Base-by-base conservation (phyloP, 2,888 invertebrate genomes). In the Crocallis elinguaria region DNA sequence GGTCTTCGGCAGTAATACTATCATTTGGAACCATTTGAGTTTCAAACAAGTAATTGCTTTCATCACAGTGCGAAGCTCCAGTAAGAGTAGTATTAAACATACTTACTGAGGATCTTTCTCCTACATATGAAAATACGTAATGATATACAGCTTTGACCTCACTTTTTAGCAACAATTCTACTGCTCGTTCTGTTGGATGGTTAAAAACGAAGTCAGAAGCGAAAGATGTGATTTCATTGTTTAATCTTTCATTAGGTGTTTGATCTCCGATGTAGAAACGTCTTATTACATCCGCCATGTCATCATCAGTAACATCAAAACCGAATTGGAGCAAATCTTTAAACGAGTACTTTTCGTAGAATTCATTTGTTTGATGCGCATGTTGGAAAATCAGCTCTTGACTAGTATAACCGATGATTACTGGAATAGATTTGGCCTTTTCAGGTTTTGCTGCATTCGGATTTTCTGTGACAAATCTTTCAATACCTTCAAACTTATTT, bases 21-120 rank as follows among this genome's bases (percentile, higher is more conserved):
- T 38, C 56, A 1, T 58, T 60, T 1, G 62, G 25, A 9, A 63
- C 45, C 7, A 17, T 25, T 0, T 3, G 11, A 38, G 43, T 64
- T 19, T 75, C 73, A 49, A 83, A 86, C 30, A 88, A 51, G 57
- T 86, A 88, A 0, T 67, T 63, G 0, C 77, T 14, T 2, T 88
- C 87, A 51, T 86, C 86, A 2, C 59, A 66, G 52, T 87, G 86
- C 0, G 63, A 39, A 0, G 79, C 82, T 0, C 72, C 73, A 8
- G 11, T 16, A 21, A 41, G 16, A 33, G 30, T 21, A 11, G 42
- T 19, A 27, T 49, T 49, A 14, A 13, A 27, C n/a, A 13, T 1
- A 0, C n/a, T 21, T 5, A 19, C 53, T 19, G 33, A 48, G 9
- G 25, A 25, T 17, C 23, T 30, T 3, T 17, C 49, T 12, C 51